A percentile compares a stretch with the other conserved stretches of the same genome.
These are phyloP conservation scores for Hypolimnas misippus DNA, from an alignment of 2,888 invertebrate genomes.

Conservation along the genomic window DNA sequence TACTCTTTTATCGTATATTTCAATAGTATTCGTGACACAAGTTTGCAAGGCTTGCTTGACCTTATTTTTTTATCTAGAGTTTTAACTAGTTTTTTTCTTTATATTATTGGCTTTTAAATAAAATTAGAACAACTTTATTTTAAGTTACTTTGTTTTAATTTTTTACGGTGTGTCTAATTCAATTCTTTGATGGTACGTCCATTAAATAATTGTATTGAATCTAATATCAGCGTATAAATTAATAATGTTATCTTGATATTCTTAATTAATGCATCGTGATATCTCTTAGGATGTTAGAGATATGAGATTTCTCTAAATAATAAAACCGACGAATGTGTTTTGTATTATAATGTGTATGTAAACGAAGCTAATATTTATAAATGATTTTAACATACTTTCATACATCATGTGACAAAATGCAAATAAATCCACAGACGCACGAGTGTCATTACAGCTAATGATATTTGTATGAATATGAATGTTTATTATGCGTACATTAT, in stretches of 20 bases:
- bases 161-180: not conserved
- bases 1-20: conserved; percentile 15
- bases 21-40: conserved; percentile 5
- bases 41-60: conserved; percentile 12
- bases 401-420: not conserved
- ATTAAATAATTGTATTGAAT: not conserved
- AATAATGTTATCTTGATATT: not conserved
- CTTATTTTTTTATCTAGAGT: conserved; percentile 6
- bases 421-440: not conserved
- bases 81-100: not conserved
- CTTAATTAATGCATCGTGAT: not conserved
- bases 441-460: conserved; percentile 26
- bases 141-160: not conserved
- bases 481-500: conserved; percentile 32
- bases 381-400: not conserved
- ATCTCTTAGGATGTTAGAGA: not conserved
- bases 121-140: not conserved
- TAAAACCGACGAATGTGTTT: not conserved
- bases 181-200: not conserved
- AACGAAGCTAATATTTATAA: conserved; percentile 3
- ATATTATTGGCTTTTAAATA: not conserved
- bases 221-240: not conserved
- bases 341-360: not conserved
- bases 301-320: not conserved
- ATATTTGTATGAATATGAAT: conserved; percentile 31